A percentile compares a stretch with the other conserved stretches of the same genome.
These are phyloP conservation scores for Marmota monax DNA, from an alignment of 2,113 vertebrate species.

Conservation along the genomic window DNA sequence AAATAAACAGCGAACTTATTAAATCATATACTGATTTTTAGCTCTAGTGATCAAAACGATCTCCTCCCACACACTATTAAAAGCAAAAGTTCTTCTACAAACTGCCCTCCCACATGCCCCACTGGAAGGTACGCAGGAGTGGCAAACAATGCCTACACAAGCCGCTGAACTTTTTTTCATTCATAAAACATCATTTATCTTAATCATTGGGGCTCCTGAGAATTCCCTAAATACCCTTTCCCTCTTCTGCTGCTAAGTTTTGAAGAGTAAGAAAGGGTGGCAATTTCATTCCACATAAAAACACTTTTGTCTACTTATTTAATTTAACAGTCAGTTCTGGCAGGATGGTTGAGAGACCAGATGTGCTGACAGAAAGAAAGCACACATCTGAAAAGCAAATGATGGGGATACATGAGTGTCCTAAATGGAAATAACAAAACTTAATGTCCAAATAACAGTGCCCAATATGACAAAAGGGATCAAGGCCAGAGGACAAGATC, in stretches of 20 bases:
- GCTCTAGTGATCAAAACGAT: not conserved
- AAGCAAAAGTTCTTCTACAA: not conserved
- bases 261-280: not conserved
- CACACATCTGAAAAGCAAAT: not conserved
- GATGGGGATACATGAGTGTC: not conserved
- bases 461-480: not conserved
- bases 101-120: not conserved
- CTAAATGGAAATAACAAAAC: not conserved
- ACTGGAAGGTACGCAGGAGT: not conserved
- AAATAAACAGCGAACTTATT: not conserved
- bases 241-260: not conserved
- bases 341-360: not conserved
- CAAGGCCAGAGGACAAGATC: not conserved
- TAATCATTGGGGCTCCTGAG: not conserved
- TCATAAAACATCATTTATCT: constrained; percentile 50
- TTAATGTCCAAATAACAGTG: not conserved
- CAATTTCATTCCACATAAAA: not conserved
- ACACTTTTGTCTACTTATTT: not conserved
- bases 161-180: not conserved
- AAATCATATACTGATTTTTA: not conserved
- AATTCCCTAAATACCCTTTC: not conserved
- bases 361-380: not conserved
- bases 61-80: not conserved
- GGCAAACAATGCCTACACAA: not conserved
- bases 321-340: not conserved